Evolutionary conservation across 2,888 invertebrate genomes (phyloP).

Genomic region (Melanchra persicariae): DNA sequence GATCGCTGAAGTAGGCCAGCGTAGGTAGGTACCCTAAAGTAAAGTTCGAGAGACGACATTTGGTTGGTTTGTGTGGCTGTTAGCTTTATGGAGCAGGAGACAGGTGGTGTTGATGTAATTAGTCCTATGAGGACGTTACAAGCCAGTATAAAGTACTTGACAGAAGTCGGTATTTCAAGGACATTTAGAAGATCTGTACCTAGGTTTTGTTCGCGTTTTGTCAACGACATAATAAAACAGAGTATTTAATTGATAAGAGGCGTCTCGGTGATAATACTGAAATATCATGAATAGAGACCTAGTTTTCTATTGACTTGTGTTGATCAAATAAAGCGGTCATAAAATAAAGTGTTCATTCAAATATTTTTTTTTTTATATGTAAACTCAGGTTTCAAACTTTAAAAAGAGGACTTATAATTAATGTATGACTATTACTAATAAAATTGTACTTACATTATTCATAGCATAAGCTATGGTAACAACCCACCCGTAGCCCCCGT

Average conservation of each 20-base stretch:
- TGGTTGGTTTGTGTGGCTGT: too few relatives aligned
- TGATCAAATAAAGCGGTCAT: slow-evolving; percentile 7
- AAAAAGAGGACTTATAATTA: neutral
- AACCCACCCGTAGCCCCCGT: slow-evolving; percentile 93
- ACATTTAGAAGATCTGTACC: neutral
- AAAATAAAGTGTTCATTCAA: slow-evolving; percentile 1
- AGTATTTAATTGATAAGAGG: slow-evolving; percentile 43
- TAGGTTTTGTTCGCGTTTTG: neutral
- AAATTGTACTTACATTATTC: slow-evolving; percentile 91
- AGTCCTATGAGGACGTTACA: too few relatives aligned
- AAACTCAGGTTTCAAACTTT: neutral
- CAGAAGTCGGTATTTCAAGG: neutral
- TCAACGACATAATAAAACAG: slow-evolving; percentile 14
- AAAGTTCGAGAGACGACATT: too few relatives aligned
- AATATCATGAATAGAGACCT: slow-evolving; percentile 14
- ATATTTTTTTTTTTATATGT: neutral
- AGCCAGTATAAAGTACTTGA: neutral
- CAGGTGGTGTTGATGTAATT: too few relatives aligned
- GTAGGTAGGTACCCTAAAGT: too few relatives aligned
- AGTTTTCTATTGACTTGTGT: slow-evolving; percentile 16
- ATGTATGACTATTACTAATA: neutral
- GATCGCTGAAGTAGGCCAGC: too few relatives aligned
- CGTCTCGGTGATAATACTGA: slow-evolving; percentile 12
- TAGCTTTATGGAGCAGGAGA: too few relatives aligned
- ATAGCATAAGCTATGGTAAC: slow-evolving; percentile 91